Conservation (phyloP, 2,113 vertebrate species). For the Hippocampus abdominalis region DNA sequence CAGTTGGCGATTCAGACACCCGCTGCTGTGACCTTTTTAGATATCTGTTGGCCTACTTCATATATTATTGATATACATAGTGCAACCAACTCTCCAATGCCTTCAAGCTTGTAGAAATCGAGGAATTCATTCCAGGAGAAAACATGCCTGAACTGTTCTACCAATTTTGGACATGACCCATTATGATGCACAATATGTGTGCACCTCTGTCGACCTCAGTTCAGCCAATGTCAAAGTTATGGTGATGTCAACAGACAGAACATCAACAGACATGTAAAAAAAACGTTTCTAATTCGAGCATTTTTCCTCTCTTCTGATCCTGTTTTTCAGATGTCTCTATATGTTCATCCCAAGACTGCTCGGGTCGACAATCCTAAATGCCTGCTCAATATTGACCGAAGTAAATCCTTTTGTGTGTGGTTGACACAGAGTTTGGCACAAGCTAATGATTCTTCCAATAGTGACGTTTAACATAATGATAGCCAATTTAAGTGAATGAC, state of each 20-base stretch:
- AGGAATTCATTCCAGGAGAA: conserved; percentile 1
- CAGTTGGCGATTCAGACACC: not conserved
- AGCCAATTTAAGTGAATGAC: too few species aligned
- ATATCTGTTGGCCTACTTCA: not conserved
- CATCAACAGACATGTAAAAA: not conserved
- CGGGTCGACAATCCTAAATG: too few species aligned
- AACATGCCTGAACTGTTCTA: not conserved
- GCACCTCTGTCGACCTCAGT: not conserved
- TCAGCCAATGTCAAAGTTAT: not conserved
- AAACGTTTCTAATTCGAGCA: too few species aligned
- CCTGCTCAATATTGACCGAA: too few species aligned
- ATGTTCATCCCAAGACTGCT: too few species aligned
- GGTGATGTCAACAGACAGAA: not conserved
- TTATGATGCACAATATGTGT: not conserved
- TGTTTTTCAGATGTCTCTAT: too few species aligned
- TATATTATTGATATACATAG: not conserved
- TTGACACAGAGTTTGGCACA: too few species aligned
- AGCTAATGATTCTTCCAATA: too few species aligned
- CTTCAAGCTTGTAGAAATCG: conserved; percentile 1
- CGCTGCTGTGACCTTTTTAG: conserved; percentile 1
- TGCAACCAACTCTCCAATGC: not conserved
- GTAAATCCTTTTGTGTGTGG: too few species aligned
- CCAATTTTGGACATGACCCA: not conserved
- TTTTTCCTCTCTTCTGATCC: too few species aligned
- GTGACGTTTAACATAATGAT: too few species aligned